Percentiles rank a stretch among this genome's conserved stretches.
These are phyloP conservation scores for Triplophysa bombifrons DNA, from an alignment of 2,797 vertebrate species.

Conservation along the genomic window DNA sequence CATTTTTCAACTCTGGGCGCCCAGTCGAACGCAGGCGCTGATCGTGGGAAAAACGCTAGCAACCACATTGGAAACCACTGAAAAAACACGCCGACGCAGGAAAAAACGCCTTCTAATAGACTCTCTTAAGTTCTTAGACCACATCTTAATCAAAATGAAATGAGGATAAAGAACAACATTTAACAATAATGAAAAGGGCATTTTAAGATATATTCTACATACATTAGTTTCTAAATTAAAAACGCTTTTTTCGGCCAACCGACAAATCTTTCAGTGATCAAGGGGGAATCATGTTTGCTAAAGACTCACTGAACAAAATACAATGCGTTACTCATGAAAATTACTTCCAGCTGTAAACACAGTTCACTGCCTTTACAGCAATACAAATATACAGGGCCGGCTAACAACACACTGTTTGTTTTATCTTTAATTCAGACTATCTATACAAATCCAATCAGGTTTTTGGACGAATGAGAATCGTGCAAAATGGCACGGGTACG, in stretches of 20 bases:
- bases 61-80: too few species aligned
- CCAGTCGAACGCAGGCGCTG: too few species aligned
- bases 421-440: background rate
- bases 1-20: too few species aligned
- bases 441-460: background rate
- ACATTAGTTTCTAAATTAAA: background rate
- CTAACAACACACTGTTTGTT: background rate
- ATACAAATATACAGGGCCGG: background rate
- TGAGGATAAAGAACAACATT: too few species aligned
- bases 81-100: too few species aligned
- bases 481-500: background rate
- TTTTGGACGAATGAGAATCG: background rate
- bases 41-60: too few species aligned
- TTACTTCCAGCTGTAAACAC: background rate
- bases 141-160: too few species aligned
- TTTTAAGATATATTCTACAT: too few species aligned
- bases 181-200: too few species aligned
- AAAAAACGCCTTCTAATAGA: too few species aligned
- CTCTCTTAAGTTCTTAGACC: background rate
- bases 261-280: background rate
- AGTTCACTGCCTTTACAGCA: background rate
- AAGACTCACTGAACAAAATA: background rate
- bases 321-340: background rate
- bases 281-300: background rate
- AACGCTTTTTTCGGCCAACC: background rate